phyloP scores from a whole-genome alignment of 2,113 vertebrate genomes.

The Mixornis gularis region DNA sequence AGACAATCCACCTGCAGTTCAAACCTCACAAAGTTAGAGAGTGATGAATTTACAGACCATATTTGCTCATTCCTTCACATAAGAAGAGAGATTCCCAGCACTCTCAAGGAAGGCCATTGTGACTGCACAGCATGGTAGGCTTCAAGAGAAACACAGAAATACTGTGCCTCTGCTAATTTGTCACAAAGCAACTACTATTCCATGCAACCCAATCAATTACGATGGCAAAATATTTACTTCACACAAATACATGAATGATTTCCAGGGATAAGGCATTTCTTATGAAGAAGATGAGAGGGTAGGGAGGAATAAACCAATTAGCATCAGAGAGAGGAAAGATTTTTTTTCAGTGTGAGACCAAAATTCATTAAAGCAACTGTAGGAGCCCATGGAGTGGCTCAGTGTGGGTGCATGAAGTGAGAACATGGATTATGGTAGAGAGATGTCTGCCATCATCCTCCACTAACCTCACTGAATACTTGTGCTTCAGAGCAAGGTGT shows the following conservation, averaged over 20 bases:
- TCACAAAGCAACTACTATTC: background rate
- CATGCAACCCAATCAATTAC: background rate
- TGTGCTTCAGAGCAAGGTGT: background rate
- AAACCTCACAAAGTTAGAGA: background rate
- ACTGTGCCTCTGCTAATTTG: background rate
- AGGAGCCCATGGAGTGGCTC: background rate
- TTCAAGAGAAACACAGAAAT: background rate
- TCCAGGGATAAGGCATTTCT: background rate
- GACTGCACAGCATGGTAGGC: background rate
- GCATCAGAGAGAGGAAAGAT: background rate
- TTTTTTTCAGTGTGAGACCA: background rate
- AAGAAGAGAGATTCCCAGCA: background rate
- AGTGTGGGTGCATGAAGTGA: background rate
- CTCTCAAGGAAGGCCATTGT: background rate
- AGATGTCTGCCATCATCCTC: background rate
- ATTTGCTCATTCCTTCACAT: background rate
- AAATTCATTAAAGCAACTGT: background rate
- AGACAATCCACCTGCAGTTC: background rate
- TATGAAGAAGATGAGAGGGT: background rate
- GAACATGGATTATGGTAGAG: background rate
- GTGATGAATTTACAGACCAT: background rate
- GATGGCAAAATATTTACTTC: background rate
- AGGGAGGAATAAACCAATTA: background rate
- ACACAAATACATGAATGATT: background rate
- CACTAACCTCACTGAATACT: background rate